Base-by-base conservation (phyloP, 1,140 invertebrate species). In the Scaptomyza montana region DNA sequence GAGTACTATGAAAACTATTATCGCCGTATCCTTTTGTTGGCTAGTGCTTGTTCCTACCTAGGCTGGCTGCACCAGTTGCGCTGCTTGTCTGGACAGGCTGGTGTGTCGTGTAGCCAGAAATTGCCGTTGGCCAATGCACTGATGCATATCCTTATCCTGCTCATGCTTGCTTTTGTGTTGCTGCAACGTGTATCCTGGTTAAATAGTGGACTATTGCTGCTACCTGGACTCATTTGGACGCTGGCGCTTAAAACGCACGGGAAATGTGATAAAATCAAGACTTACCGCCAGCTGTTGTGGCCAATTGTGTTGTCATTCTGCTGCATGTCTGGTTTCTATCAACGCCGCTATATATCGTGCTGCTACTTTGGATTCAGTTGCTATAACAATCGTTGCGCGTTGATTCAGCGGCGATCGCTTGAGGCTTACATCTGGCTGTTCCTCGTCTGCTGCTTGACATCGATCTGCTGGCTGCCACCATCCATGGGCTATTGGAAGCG, bases 1-100 rank as follows among this genome's bases (percentile, higher is more conserved):
- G 92, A 93, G 7, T 97, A 96, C 82, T 97, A 96, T 84, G 95
- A 96, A 60, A 94, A 94, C 64, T 97, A 97, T 91, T 96, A 96
- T 89, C 94, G 95, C 70, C 79, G 87, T 25, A 92, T 94, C 41
- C 90, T 97, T 5, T 92, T 95, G 62, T 82, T 92, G 68, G 93
- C 93, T 62, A 92, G 94, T 10, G 93, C 93, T 9, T 71, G 94
- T 21, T 93, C 95, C 5, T 95, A 95, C 90, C 45, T 96, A 36
- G 95, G 94, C 2, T 97, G 96, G 96, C 19, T 79, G 2, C 71
- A 60, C n/a, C 46, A 67, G 16, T 10, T 84, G n/a, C 46, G 41
- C 2, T 66, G 49, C 16, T 50, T 8, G n/a, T 13, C 30, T 12
- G 8, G 21, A 5, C 1, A 13, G 9, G 25, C 0, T 13, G 1